phyloP scores from a whole-genome alignment of 1,140 invertebrate species.

The Triops cancriformis region DNA sequence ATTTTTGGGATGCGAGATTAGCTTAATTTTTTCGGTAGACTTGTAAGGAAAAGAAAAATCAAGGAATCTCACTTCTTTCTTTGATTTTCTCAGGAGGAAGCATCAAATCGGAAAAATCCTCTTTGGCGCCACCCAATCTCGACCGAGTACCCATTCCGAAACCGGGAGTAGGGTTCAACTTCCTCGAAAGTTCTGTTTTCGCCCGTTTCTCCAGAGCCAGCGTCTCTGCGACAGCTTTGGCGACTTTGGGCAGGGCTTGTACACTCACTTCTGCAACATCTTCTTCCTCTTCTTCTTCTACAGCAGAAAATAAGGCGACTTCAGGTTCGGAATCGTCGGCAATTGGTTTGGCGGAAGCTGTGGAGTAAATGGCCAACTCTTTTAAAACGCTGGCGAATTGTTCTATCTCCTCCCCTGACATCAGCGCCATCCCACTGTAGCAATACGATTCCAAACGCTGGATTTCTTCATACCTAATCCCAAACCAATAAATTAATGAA shows the following conservation, averaged over 20 bases:
- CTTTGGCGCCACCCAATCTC: neutral
- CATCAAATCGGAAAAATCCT: constrained; percentile 1
- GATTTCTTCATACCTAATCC: neutral
- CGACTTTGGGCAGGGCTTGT: neutral
- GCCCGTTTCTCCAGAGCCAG: neutral
- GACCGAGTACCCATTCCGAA: neutral
- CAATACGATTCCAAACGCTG: constrained; percentile 7
- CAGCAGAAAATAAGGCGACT: neutral
- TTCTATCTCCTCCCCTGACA: neutral
- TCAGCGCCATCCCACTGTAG: neutral
- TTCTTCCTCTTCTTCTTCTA: neutral
- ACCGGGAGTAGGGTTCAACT: neutral
- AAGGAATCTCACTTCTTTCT: neutral
- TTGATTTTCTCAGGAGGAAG: constrained; percentile 5
- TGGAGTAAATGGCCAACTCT: neutral
- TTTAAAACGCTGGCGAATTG: neutral
- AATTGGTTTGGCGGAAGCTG: neutral
- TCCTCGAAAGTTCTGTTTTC: neutral
- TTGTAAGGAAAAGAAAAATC: neutral
- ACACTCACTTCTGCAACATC: neutral
- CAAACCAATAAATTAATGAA: too few relatives aligned
- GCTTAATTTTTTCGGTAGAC: neutral
- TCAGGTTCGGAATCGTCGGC: neutral
- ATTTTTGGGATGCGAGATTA: too few relatives aligned
- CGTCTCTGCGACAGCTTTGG: neutral